Evolutionary conservation across 2,797 vertebrate species (phyloP).

Genomic region (Psittacula echo): DNA sequence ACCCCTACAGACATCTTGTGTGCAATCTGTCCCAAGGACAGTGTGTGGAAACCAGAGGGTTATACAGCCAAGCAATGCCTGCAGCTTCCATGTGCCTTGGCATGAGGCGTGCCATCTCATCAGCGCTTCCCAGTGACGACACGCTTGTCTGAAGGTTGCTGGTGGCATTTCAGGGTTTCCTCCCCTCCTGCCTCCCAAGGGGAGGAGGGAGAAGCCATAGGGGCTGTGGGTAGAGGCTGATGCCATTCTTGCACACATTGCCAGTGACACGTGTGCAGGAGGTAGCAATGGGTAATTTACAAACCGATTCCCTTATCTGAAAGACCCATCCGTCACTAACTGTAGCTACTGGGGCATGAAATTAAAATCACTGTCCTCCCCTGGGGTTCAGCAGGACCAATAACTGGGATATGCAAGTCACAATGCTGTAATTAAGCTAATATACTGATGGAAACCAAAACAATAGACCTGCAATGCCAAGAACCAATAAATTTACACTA

Average conservation of each 20-base stretch:
- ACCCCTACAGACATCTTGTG: constrained; percentile 54
- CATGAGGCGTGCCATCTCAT: constrained; percentile 45
- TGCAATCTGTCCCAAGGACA: not conserved
- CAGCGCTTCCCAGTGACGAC: constrained; percentile 68
- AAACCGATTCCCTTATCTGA: constrained; percentile 78
- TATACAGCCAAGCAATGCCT: not conserved
- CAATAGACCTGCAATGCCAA: constrained; percentile 32
- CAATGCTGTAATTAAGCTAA: constrained; percentile 79
- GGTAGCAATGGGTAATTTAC: constrained; percentile 61
- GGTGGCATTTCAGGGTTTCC: constrained; percentile 14
- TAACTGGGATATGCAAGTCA: constrained; percentile 72
- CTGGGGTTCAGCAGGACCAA: constrained; percentile 75
- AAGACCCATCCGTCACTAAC: constrained; percentile 86
- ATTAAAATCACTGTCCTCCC: constrained; percentile 86
- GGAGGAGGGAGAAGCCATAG: not conserved
- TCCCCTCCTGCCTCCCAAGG: not conserved
- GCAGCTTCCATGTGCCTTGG: not conserved
- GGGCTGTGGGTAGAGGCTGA: constrained; percentile 21
- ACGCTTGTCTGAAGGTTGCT: constrained; percentile 59
- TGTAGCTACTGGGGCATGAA: constrained; percentile 85
- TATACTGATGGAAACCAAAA: constrained; percentile 74
- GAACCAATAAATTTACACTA: constrained; percentile 35
- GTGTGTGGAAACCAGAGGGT: not conserved
- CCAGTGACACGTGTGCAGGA: constrained; percentile 61
- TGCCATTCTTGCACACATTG: constrained; percentile 59